Evolutionary conservation across 2,888 invertebrate species (phyloP).

Genomic region (Odontomyia ornata): DNA sequence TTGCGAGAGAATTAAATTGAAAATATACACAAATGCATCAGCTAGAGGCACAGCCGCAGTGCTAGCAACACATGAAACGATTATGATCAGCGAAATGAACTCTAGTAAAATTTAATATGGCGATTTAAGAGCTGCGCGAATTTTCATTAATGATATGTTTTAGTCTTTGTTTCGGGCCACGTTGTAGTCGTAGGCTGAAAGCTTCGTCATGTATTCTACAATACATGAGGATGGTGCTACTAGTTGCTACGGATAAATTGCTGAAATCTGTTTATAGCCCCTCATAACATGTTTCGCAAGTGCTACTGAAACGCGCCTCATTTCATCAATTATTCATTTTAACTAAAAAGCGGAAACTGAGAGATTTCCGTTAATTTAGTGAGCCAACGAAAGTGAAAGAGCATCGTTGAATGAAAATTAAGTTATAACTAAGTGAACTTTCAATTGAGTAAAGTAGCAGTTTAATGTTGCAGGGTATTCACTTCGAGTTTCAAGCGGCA

Average conservation of each 20-base stretch:
- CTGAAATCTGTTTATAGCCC: not conserved
- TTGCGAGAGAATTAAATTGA: not conserved
- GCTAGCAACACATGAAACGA: not conserved
- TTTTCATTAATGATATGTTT: not conserved
- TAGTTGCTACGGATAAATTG: not conserved
- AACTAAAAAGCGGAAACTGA: not conserved
- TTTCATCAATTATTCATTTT: not conserved
- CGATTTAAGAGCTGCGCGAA: not conserved
- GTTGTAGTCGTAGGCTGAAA: too few relatives aligned
- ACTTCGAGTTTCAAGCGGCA: too few relatives aligned
- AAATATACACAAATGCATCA: not conserved
- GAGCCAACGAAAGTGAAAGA: too few relatives aligned
- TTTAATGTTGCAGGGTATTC: too few relatives aligned
- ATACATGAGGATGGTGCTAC: too few relatives aligned
- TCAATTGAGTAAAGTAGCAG: too few relatives aligned
- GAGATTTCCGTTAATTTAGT: not conserved
- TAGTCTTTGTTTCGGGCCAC: too few relatives aligned
- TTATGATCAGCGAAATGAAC: not conserved
- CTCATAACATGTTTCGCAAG: not conserved
- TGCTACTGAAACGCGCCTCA: not conserved
- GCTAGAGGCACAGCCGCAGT: not conserved
- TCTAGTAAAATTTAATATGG: conserved; percentile 10
- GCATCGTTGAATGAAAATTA: too few relatives aligned
- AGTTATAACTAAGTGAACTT: too few relatives aligned
- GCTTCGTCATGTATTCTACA: too few relatives aligned